A percentile compares a stretch with the other conserved stretches of the same genome.
phyloP scores from a whole-genome alignment of 2,113 vertebrate genomes.

The Sinocyclocheilus anshuiensis region DNA sequence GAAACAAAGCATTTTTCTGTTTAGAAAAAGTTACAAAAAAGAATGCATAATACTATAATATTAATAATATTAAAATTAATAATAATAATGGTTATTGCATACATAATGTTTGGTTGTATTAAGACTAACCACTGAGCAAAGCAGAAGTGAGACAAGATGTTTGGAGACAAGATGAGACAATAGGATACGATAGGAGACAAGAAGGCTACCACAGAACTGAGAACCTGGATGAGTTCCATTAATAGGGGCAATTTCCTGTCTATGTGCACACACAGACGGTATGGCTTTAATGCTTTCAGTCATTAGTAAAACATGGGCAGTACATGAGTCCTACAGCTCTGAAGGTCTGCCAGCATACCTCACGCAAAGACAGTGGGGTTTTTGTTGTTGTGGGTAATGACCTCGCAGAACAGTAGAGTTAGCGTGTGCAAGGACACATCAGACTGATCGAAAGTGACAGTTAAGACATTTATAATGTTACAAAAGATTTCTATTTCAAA shows the following conservation, averaged over 20 bases:
- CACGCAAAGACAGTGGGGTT: background rate
- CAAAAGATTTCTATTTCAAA: background rate
- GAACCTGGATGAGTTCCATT: background rate
- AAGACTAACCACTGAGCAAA: background rate
- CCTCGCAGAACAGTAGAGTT: too few relatives aligned
- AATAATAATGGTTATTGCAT: background rate
- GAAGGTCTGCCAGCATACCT: conserved; percentile 10
- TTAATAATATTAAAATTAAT: too few relatives aligned
- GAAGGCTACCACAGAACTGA: background rate
- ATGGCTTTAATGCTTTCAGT: too few relatives aligned
- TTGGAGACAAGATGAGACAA: background rate
- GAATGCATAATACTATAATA: background rate
- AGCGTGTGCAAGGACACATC: background rate
- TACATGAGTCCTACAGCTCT: background rate
- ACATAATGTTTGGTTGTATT: background rate
- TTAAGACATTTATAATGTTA: background rate
- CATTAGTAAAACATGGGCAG: too few relatives aligned
- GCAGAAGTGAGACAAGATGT: background rate
- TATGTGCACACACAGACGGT: background rate
- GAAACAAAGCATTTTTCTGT: background rate
- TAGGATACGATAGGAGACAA: conserved; percentile 28
- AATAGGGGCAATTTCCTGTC: conserved; percentile 9
- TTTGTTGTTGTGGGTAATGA: too few relatives aligned
- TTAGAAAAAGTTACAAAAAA: background rate
- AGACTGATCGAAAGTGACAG: background rate